These are phyloP conservation scores for Hydrolagus affinis DNA, from an alignment of 2,113 vertebrate genomes.

Conservation along the genomic window DNA sequence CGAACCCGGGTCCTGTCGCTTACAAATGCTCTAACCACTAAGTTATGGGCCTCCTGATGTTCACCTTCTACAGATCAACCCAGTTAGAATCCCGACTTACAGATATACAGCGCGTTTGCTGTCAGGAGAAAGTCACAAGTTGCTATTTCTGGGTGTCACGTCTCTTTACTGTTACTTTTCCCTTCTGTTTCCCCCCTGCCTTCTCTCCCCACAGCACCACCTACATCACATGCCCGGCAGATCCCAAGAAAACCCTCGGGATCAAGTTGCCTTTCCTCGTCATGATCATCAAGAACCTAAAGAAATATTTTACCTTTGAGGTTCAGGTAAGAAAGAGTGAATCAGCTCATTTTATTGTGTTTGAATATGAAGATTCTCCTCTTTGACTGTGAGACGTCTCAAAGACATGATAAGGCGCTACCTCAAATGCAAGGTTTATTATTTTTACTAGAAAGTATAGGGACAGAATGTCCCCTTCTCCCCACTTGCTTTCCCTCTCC, in stretches of 20 bases:
- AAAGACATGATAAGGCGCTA: background rate
- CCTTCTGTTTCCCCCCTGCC: too few relatives aligned
- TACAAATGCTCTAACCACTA: too few relatives aligned
- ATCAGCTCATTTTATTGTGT: background rate
- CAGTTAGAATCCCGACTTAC: too few relatives aligned
- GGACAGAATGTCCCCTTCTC: background rate
- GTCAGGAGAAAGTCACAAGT: too few relatives aligned
- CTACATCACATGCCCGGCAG: constrained; percentile 92
- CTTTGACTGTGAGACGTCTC: background rate
- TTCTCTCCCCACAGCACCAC: constrained; percentile 66
- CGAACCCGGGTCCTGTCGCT: too few relatives aligned
- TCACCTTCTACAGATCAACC: too few relatives aligned
- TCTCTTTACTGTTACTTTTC: too few relatives aligned
- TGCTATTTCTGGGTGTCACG: too few relatives aligned
- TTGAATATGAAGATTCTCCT: background rate
- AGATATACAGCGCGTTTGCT: too few relatives aligned
- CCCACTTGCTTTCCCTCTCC: background rate
- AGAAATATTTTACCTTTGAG: constrained; percentile 97
- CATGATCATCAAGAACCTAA: constrained; percentile 96
- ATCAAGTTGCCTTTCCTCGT: constrained; percentile 92
- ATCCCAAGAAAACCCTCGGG: constrained; percentile 90
- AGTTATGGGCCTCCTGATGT: too few relatives aligned
- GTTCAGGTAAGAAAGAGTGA: constrained; percentile 70
- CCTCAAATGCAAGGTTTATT: background rate
- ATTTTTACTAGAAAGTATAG: too few relatives aligned